Evolutionary conservation across 2,888 invertebrate species (phyloP), one percentile per base, ranked within the genome.

Genomic region (Dryobota labecula): DNA sequence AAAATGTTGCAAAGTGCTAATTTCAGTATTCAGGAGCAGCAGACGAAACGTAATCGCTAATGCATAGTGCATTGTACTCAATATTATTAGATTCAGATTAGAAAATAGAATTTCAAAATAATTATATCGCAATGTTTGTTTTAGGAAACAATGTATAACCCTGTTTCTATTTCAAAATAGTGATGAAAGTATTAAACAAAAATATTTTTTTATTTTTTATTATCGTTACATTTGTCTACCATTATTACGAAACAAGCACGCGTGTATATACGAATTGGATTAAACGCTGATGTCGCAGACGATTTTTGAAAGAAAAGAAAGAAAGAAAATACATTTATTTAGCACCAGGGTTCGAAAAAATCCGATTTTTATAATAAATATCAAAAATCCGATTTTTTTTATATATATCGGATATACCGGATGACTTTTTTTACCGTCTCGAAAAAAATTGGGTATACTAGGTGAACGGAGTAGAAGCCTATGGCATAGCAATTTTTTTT

Each of bases 1-100:
- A 53, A 49, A 78, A 51, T 65, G 49, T 15, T 41, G 33, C 61
- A 6, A 36, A 78, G 60, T 64, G 43, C 30, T 58, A 57, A 70
- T 70, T 74, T 74, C 33, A 41, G 36, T 51, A 24, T 77, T 56
- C 49, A 41, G 7, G 5, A 53, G 36, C 74, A 72, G 15, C 73
- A 68, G 53, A 62, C 80, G 30, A 73, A 54, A 68, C 41, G 38
- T 65, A 68, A 79, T 79, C 61, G 57, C 45, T 79, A 83, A 83
- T 83, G 33, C n/a, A 24, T 8, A 41, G 4, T 38, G 7, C 13
- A 61, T 24, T 51, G 36, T 65, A n/a, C 36, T 43, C 30, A 18
- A 13, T n/a, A 24, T 43, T 24, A n/a, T n/a, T n/a, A n/a, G n/a
- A n/a, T n/a, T n/a, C n/a, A n/a, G n/a, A n/a, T n/a, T n/a, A n/a